Evolutionary conservation across 2,888 invertebrate species (phyloP).

Genomic region (Lampropteryx suffumata): DNA sequence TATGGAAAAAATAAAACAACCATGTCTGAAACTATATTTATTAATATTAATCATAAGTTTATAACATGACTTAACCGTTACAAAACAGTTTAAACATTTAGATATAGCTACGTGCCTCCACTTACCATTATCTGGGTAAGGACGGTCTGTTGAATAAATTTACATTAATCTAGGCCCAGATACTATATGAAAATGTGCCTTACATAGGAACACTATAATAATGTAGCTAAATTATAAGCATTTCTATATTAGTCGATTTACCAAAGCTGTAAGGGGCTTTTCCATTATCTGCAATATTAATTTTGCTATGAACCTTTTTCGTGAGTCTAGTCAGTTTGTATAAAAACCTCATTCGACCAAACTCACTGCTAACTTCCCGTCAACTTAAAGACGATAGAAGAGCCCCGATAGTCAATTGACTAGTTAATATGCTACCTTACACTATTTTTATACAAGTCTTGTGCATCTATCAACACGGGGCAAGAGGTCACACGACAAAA

Average conservation of each 20-base stretch:
- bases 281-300: too few species aligned
- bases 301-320: neutral
- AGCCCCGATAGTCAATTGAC: slow-evolving; percentile 56
- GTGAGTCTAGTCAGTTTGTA: neutral
- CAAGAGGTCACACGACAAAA: slow-evolving; percentile 48
- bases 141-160: slow-evolving; percentile 77
- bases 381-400: neutral
- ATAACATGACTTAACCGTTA: slow-evolving; percentile 82
- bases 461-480: slow-evolving; percentile 65
- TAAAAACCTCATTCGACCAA: neutral
- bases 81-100: slow-evolving; percentile 79
- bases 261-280: slow-evolving; percentile 41
- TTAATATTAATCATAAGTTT: slow-evolving; percentile 79
- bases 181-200: slow-evolving; percentile 31
- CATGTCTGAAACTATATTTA: slow-evolving; percentile 77
- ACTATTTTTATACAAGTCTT: slow-evolving; percentile 61
- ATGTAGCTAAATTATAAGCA: slow-evolving; percentile 29
- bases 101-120: slow-evolving; percentile 70
- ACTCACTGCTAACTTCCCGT: too few species aligned
- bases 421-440: slow-evolving; percentile 48
- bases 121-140: slow-evolving; percentile 78
- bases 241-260: slow-evolving; percentile 42
- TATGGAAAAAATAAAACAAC: slow-evolving; percentile 43
- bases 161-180: slow-evolving; percentile 79
- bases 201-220: slow-evolving; percentile 21